A percentile compares a stretch with the other conserved stretches of the same genome.
Conservation (phyloP, 2,797 vertebrate species). For the Capromys pilorides region DNA sequence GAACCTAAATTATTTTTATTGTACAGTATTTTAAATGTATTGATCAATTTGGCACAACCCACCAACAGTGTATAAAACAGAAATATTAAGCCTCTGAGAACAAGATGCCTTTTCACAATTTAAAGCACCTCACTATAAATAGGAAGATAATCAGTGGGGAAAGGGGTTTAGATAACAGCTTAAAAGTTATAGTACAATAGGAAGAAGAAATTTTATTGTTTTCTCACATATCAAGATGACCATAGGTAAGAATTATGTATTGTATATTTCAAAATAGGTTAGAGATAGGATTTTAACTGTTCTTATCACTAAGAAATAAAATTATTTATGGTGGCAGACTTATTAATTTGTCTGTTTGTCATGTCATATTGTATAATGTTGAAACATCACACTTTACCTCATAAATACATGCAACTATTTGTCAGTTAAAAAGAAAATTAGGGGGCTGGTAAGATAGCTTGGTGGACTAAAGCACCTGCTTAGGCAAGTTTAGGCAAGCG, state of each 20-base stretch:
- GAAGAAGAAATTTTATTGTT: background rate
- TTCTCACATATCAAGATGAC: background rate
- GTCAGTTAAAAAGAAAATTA: background rate
- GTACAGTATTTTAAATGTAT: slow-evolving; percentile 7
- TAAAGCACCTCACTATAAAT: background rate
- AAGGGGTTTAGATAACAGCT: no score
- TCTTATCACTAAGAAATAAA: background rate
- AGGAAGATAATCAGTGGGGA: background rate
- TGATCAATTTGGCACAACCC: slow-evolving; percentile 5
- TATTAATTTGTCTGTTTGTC: background rate
- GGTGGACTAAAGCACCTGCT: no score
- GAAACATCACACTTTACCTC: background rate
- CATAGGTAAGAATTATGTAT: background rate
- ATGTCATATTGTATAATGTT: background rate
- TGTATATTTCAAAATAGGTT: background rate
- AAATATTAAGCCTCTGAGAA: slow-evolving; percentile 1
- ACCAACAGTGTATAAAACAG: background rate
- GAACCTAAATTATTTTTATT: background rate
- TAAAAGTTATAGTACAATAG: background rate
- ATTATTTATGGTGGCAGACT: background rate
- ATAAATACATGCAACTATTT: background rate
- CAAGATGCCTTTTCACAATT: slow-evolving; percentile 23
- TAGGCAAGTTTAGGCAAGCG: no score
- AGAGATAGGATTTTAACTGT: background rate
- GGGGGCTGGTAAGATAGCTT: no score